phyloP scores from a whole-genome alignment of 2,888 invertebrate species.

The Pycnomerus fuliginosus region DNA sequence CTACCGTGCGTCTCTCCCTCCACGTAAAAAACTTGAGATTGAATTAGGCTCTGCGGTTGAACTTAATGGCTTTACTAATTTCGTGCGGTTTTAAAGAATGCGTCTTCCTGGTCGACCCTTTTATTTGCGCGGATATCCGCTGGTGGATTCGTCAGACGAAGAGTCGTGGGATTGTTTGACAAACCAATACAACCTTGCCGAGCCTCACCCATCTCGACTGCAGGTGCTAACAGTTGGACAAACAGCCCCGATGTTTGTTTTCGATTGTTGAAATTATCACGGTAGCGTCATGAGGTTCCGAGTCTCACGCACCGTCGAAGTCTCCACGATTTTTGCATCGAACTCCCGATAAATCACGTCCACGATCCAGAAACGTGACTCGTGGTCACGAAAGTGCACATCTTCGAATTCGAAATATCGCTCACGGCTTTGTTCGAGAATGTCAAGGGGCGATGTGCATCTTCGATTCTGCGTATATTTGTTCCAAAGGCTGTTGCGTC shows the following conservation, averaged over 20 bases:
- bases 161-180: conserved; percentile 41
- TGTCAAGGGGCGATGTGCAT: too few relatives aligned
- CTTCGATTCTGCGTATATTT: too few relatives aligned
- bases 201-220: conserved; percentile 38
- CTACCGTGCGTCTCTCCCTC: conserved; percentile 10
- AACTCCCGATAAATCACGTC: too few relatives aligned
- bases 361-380: too few relatives aligned
- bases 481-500: too few relatives aligned
- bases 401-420: too few relatives aligned
- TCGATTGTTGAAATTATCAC: conserved; percentile 32
- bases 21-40: conserved; percentile 12
- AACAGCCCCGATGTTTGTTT: conserved; percentile 33
- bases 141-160: too few relatives aligned
- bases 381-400: too few relatives aligned
- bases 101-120: too few relatives aligned
- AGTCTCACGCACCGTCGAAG: conserved; percentile 19
- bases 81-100: conserved; percentile 11
- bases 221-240: conserved; percentile 41
- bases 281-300: conserved; percentile 12
- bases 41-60: conserved; percentile 20
- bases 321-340: conserved; percentile 4
- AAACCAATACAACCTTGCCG: conserved; percentile 36
- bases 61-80: conserved; percentile 10
- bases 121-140: too few relatives aligned
- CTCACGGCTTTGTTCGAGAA: too few relatives aligned